These are phyloP conservation scores for Ornithoptera priamus DNA, from an alignment of 2,888 invertebrate species.

Conservation along the genomic window DNA sequence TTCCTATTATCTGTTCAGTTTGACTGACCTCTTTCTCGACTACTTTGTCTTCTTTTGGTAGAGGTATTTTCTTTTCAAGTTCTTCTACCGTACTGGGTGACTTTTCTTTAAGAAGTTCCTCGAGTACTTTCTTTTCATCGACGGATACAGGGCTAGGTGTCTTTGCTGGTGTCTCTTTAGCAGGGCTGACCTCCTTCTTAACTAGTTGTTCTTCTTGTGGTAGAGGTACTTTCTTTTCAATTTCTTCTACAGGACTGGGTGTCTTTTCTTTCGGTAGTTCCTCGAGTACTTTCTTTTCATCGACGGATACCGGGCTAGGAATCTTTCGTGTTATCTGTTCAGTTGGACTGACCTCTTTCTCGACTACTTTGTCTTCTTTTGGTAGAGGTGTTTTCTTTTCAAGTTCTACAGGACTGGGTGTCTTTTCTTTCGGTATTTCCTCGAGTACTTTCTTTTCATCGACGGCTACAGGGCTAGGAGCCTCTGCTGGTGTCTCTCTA, in stretches of 20 bases:
- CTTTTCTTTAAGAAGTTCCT: not conserved
- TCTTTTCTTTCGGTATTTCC: constrained; percentile 5
- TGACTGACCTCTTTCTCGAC: too few species aligned
- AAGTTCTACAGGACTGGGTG: constrained; percentile 3
- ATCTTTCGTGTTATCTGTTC: not conserved
- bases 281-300: not conserved
- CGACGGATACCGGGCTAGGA: not conserved
- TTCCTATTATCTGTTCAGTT: constrained; percentile 12
- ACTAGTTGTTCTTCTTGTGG: not conserved
- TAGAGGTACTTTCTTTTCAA: not conserved
- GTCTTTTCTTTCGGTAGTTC: constrained; percentile 10
- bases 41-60: not conserved
- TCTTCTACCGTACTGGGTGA: not conserved
- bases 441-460: not conserved
- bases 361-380: not conserved
- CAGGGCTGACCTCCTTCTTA: not conserved
- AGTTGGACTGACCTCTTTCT: not conserved
- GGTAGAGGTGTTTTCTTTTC: not conserved
- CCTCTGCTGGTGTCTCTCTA: constrained; percentile 29
- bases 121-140: not conserved
- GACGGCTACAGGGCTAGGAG: constrained; percentile 3
- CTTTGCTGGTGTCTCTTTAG: not conserved
- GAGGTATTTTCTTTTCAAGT: not conserved
- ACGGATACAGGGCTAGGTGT: not conserved
- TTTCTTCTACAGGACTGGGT: constrained; percentile 6